Evolutionary conservation across 1,140 invertebrate genomes (phyloP).

Genomic region (Eupeodes corollae): DNA sequence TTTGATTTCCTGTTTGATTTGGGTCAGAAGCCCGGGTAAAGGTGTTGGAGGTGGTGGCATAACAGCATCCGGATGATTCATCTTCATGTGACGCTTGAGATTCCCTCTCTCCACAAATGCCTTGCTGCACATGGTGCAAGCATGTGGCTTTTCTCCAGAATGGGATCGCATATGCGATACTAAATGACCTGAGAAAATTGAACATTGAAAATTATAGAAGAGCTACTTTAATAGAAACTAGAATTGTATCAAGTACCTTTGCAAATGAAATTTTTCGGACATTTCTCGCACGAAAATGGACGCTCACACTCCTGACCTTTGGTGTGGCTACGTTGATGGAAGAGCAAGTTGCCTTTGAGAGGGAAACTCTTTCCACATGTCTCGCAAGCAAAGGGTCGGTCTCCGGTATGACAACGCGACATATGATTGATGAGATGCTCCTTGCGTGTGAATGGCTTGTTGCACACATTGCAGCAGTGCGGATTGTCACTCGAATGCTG

Average conservation of each 20-base stretch:
- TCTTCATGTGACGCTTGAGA: conserved; percentile 49
- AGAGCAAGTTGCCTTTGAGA: conserved; percentile 79
- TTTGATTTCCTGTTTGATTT: conserved; percentile 36
- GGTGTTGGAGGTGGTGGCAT: conserved; percentile 35
- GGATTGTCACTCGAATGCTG: conserved; percentile 66
- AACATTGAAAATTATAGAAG: conserved; percentile 5
- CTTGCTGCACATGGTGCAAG: conserved; percentile 62
- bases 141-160: conserved; percentile 71
- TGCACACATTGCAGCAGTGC: conserved; percentile 70
- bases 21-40: conserved; percentile 33
- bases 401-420: conserved; percentile 74
- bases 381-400: conserved; percentile 65
- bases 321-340: conserved; percentile 91
- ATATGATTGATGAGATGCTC: conserved; percentile 66
- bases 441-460: conserved; percentile 73
- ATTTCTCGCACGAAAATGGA: conserved; percentile 89
- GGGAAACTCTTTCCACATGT: conserved; percentile 81
- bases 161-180: conserved; percentile 81
- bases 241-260: conserved; percentile 53
- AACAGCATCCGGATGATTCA: conserved; percentile 37
- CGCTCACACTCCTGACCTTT: conserved; percentile 73
- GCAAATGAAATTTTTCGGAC: conserved; percentile 92
- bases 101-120: conserved; percentile 68
- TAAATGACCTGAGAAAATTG: conserved; percentile 51
- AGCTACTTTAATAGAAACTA: not conserved